Evolutionary conservation across 2,113 vertebrate species (phyloP).

Genomic region (Alethe castanea): DNA sequence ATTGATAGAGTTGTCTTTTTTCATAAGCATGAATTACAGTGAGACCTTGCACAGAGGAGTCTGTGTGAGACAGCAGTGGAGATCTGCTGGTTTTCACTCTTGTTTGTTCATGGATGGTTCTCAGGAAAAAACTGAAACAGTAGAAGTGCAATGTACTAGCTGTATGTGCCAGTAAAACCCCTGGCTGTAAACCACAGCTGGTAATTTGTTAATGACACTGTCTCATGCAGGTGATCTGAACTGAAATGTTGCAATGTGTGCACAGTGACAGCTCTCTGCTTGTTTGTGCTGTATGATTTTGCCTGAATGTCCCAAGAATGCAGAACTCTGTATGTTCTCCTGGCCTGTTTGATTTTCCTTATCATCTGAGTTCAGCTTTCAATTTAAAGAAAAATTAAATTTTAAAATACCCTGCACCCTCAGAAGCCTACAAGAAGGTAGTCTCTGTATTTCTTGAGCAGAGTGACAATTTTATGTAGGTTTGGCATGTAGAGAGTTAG

Average conservation of each 20-base stretch:
- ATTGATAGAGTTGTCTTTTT: conserved; percentile 64
- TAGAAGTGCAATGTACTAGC: background rate
- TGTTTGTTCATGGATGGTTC: conserved; percentile 75
- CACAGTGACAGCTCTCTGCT: background rate
- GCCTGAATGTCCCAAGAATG: background rate
- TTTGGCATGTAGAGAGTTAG: background rate
- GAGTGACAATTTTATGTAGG: background rate
- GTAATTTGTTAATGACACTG: background rate
- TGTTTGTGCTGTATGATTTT: background rate
- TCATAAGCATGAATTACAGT: conserved; percentile 78
- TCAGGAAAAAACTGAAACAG: conserved; percentile 73
- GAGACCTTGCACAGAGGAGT: conserved; percentile 77
- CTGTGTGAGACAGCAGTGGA: conserved; percentile 76
- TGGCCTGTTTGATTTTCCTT: background rate
- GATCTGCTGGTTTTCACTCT: conserved; percentile 79
- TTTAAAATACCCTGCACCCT: background rate
- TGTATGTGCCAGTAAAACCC: background rate
- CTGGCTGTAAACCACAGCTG: background rate
- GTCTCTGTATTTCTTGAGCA: background rate
- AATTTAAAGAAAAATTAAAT: background rate
- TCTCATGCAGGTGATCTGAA: background rate
- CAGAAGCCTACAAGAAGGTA: background rate
- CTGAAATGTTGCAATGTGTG: background rate
- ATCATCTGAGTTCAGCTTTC: background rate
- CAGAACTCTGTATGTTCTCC: background rate